A percentile compares a stretch with the other conserved stretches of the same genome.
Conservation (phyloP, 2,888 invertebrate genomes). For the Lamellibrachia satsuma region DNA sequence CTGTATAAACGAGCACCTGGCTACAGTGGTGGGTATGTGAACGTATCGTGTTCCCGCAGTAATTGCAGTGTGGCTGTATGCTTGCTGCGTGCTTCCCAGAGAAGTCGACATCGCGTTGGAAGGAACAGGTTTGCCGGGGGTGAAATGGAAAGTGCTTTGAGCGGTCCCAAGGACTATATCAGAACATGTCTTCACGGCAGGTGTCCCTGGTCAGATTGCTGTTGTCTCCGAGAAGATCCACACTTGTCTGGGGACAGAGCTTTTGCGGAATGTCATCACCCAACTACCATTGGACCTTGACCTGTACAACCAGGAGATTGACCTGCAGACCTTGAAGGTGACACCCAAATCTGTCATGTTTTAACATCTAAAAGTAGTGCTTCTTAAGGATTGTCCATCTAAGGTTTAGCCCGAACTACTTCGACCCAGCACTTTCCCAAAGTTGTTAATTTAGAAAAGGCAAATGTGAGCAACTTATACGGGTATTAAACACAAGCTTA, state of each 20-base stretch:
- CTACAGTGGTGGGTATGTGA: too few relatives aligned
- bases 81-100: too few relatives aligned
- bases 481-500: not conserved
- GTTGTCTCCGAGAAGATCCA: not conserved
- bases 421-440: not conserved
- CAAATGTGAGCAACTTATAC: not conserved
- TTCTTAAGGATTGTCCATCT: not conserved
- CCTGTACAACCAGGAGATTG: not conserved
- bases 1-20: too few relatives aligned
- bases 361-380: not conserved
- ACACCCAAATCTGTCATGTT: not conserved
- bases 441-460: not conserved
- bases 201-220: not conserved
- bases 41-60: too few relatives aligned
- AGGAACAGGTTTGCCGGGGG: too few relatives aligned
- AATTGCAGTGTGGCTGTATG: too few relatives aligned
- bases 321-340: not conserved
- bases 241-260: not conserved
- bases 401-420: not conserved
- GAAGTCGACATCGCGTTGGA: too few relatives aligned
- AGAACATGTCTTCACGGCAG: not conserved
- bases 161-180: too few relatives aligned
- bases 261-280: not conserved
- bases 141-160: too few relatives aligned
- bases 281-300: not conserved